phyloP scores from a whole-genome alignment of 2,888 invertebrate species.

The Heteropelma amictum region DNA sequence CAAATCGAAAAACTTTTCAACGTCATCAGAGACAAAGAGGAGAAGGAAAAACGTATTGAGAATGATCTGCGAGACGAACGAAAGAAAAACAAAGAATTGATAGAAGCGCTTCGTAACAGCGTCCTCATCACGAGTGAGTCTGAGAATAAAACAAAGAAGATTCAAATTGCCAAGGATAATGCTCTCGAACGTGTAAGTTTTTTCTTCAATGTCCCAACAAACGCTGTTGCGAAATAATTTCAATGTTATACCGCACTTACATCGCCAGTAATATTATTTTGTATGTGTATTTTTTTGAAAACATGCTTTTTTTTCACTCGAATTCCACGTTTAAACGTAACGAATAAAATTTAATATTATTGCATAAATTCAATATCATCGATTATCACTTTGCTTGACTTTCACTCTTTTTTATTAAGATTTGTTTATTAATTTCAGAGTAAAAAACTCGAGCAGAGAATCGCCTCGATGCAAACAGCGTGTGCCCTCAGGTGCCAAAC shows the following conservation, averaged over 20 bases:
- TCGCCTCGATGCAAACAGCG: slow-evolving; percentile 85
- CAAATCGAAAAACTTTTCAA: slow-evolving; percentile 70
- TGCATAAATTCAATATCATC: no score
- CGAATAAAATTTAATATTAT: no score
- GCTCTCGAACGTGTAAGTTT: slow-evolving; percentile 83
- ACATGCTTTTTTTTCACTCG: not conserved
- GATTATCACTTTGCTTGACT: no score
- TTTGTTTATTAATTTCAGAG: slow-evolving; percentile 80
- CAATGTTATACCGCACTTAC: not conserved
- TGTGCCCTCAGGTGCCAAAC: slow-evolving; percentile 84
- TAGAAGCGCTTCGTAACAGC: slow-evolving; percentile 91
- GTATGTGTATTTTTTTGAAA: no score
- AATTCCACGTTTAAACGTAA: no score
- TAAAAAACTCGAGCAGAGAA: slow-evolving; percentile 84
- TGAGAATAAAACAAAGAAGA: slow-evolving; percentile 77
- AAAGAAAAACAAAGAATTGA: slow-evolving; percentile 85
- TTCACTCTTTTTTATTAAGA: no score
- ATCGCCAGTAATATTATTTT: not conserved
- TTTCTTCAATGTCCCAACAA: not conserved
- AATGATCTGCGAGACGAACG: slow-evolving; percentile 71
- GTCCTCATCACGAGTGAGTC: slow-evolving; percentile 85
- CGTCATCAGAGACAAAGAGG: slow-evolving; percentile 70
- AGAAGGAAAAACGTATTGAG: slow-evolving; percentile 81
- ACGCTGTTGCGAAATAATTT: not conserved
- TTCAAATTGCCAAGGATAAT: slow-evolving; percentile 82